Base-by-base conservation (phyloP, 2,113 vertebrate species). In the Ondatra zibethicus region DNA sequence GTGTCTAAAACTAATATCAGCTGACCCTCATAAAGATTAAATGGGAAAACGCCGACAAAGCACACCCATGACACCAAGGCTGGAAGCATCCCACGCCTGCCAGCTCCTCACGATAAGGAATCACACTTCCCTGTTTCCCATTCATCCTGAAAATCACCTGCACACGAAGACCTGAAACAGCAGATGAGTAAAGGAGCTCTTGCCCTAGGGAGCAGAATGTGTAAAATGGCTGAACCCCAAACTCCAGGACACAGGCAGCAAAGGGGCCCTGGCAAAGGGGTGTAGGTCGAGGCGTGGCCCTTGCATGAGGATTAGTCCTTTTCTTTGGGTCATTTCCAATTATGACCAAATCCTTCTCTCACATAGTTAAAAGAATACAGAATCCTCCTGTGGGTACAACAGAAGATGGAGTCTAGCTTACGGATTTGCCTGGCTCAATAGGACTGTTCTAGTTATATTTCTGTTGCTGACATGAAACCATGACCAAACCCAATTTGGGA, bases 351-450 rank as follows among this genome's bases (percentile, higher is more conserved):
- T 58, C 84, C 47, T 55, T 92, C 47, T 91, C 85, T 50, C 65
- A 65, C 0, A 21, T 0, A 27, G 16, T 61, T 65, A 1, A 80
- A n/a, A 73, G 36, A 16, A 11, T n/a, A 3, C 7, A 75, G 9
- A 31, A 7, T 75, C 77, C 68, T 84, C 19, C 31, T 42, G 27
- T 27, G 17, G 29, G 8, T 65, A 63, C 0, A 68, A 73, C 1
- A 91, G 36, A 87, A 90, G 70, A 36, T 11, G 55, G 81, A 82
- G n/a, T 91, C 78, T 39, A 93, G 66, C 45, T 81, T 76, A 86
- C 5, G 17, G 65, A 73, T 93, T 73, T 94, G 14, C 45, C 66
- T 80, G n/a, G 68, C 29, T 90, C 70, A 66, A 36, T 66, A 16
- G 86, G 17, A 63, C 25, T 63, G 27, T 65, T 85, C 82, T 45